Percentiles rank a stretch among this genome's conserved stretches.
phyloP scores from a whole-genome alignment of 2,888 invertebrate species.

The Agrypnus murinus region DNA sequence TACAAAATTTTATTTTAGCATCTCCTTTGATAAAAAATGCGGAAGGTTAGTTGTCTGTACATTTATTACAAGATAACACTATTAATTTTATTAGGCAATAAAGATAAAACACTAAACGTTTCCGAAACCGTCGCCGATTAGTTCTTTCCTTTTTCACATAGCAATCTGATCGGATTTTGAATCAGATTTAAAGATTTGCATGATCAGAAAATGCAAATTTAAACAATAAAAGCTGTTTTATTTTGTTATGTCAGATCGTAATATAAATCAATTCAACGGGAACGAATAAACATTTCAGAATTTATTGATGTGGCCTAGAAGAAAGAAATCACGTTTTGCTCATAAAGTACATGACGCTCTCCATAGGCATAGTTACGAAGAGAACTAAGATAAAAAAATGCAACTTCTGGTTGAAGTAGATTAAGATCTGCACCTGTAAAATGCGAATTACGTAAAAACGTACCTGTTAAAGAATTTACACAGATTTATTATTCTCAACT shows the following conservation, averaged over 20 bases:
- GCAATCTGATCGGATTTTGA: not conserved
- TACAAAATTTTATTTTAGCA: slow-evolving; percentile 5
- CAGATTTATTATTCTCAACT: too few relatives aligned
- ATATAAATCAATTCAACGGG: slow-evolving; percentile 13
- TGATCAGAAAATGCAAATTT: slow-evolving; percentile 13
- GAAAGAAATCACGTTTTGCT: slow-evolving; percentile 6
- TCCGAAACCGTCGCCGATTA: slow-evolving; percentile 1
- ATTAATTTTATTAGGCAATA: slow-evolving; percentile 31
- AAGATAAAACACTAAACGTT: slow-evolving; percentile 4
- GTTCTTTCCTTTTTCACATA: slow-evolving; percentile 1
- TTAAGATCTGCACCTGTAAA: too few relatives aligned
- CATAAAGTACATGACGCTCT: slow-evolving; percentile 3
- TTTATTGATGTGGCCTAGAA: not conserved
- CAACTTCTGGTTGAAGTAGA: too few relatives aligned
- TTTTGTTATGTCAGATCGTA: slow-evolving; percentile 4
- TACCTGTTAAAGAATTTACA: too few relatives aligned
- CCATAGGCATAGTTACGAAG: too few relatives aligned
- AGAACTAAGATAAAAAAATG: too few relatives aligned
- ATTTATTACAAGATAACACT: slow-evolving; percentile 33
- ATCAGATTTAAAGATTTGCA: not conserved
- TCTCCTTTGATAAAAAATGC: slow-evolving; percentile 14
- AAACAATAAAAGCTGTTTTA: slow-evolving; percentile 12
- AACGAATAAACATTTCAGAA: slow-evolving; percentile 16
- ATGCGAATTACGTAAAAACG: too few relatives aligned
- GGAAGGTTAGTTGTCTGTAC: slow-evolving; percentile 13